Evolutionary conservation across 2,113 vertebrate genomes (phyloP).

Genomic region (Elephantulus edwardii): DNA sequence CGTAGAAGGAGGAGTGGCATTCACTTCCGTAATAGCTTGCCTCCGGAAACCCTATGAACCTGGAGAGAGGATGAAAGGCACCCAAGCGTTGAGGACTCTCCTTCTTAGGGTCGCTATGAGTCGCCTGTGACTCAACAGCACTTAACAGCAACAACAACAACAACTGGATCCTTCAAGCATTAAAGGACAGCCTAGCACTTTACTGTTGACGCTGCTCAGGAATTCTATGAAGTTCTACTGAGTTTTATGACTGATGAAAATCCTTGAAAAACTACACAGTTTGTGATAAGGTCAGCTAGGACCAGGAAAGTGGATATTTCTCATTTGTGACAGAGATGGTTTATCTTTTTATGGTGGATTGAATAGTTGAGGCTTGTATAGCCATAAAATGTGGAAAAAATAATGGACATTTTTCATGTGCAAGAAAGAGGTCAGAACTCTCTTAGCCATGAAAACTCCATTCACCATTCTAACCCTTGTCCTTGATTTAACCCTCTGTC

Average conservation of each 20-base stretch:
- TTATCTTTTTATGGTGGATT: neutral
- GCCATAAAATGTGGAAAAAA: neutral
- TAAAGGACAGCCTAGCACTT: too few species aligned
- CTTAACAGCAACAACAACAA: too few species aligned
- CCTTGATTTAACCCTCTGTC: neutral
- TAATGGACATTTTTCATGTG: neutral
- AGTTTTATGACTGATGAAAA: neutral
- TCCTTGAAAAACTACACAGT: neutral
- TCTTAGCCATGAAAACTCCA: neutral
- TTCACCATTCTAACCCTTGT: neutral
- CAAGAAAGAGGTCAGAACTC: neutral
- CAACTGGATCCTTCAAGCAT: too few species aligned
- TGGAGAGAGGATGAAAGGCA: too few species aligned
- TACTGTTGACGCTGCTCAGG: too few species aligned
- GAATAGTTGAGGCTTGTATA: neutral
- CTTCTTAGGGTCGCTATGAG: too few species aligned
- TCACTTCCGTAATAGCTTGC: too few species aligned
- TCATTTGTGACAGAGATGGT: neutral
- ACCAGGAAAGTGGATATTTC: neutral
- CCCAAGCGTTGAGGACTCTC: too few species aligned
- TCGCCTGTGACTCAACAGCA: too few species aligned
- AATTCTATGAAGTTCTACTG: too few species aligned
- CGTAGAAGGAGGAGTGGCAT: too few species aligned
- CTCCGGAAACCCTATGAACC: too few species aligned
- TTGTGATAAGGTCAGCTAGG: neutral